Base-by-base conservation (phyloP, 2,113 vertebrate species). In the Cephalopterus ornatus region DNA sequence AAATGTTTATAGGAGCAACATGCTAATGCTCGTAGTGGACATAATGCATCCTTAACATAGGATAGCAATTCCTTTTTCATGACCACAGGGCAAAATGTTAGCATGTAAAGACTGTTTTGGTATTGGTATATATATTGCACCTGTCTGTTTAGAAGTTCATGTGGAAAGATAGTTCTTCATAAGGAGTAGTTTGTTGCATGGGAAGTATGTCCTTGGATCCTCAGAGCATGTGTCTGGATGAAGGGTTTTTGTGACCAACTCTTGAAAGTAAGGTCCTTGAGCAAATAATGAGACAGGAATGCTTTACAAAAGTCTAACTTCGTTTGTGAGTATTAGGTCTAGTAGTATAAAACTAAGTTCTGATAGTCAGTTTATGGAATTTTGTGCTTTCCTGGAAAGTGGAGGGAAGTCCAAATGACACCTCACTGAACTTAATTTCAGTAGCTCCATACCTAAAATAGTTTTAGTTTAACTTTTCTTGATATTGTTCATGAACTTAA, bases 11-110 rank as follows among this genome's bases (percentile, higher is more conserved):
- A 74, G 32, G 52, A 52, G 19, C n/a, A 52, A 5, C 2, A 3
- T 62, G 27, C 3, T 63, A 41, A 21, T 81, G 33, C 13, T 71
- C 14, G 2, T 4, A 59, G 49, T 15, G 28, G 26, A 26, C 6
- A 1, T 63, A 62, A 44, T 41, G 5, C 8, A n/a, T 80, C 7
- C 7, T 84, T 87, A 32, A 41, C 1, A 5, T 7, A n/a, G 32
- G 11, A 14, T 17, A n/a, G 14, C 56, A 2, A 44, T 58, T 49
- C 9, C 3, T 75, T 84, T 92, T 84, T 68, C 27, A 18, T 41
- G 6, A 12, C 21, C 5, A 1, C 27, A 24, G 22, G 39, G 6
- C 65, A 1, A 74, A 18, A 1, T 32, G 5, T 24, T 62, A 24
- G 11, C 28, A 19, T 14, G 3, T 67, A 24, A 76, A 76, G 52